Conservation (phyloP, 2,113 vertebrate species). For the Pampusana beccarii region DNA sequence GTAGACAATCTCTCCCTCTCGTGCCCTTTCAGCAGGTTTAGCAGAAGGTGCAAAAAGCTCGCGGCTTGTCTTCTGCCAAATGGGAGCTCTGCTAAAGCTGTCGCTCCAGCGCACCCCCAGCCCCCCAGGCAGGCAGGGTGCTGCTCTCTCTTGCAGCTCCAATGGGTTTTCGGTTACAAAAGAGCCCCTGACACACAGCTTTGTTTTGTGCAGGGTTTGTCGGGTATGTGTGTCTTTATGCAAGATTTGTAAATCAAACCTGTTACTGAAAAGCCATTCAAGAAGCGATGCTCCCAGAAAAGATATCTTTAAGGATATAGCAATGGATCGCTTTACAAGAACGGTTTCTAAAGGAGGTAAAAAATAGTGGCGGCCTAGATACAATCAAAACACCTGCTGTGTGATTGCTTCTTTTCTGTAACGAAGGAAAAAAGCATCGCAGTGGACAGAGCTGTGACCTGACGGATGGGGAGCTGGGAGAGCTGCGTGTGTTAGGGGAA, state of each 20-base stretch:
- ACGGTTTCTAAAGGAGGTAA: not conserved
- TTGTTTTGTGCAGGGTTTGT: not conserved
- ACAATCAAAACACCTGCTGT: constrained; percentile 9
- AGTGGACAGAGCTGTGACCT: not conserved
- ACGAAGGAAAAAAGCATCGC: not conserved
- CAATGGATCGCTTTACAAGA: not conserved
- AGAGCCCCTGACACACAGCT: not conserved
- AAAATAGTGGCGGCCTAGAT: constrained; percentile 21
- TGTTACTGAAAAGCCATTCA: not conserved
- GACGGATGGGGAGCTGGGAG: not conserved
- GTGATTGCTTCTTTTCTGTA: not conserved
- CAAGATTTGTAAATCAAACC: constrained; percentile 2
- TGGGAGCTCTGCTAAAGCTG: not conserved
- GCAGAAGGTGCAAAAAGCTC: not conserved
- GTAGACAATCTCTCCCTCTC: not conserved
- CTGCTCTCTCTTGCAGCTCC: not conserved
- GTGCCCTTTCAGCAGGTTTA: not conserved
- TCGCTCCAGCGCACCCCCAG: not conserved
- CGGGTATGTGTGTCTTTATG: accelerated
- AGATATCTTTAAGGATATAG: not conserved
- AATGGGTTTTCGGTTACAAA: not conserved
- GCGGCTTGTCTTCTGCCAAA: not conserved
- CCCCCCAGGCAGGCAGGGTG: not conserved
- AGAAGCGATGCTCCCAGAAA: not conserved
- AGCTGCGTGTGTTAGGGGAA: accelerated